Base-by-base conservation (phyloP, 2,113 vertebrate genomes). In the Nyctibius bracteatus region DNA sequence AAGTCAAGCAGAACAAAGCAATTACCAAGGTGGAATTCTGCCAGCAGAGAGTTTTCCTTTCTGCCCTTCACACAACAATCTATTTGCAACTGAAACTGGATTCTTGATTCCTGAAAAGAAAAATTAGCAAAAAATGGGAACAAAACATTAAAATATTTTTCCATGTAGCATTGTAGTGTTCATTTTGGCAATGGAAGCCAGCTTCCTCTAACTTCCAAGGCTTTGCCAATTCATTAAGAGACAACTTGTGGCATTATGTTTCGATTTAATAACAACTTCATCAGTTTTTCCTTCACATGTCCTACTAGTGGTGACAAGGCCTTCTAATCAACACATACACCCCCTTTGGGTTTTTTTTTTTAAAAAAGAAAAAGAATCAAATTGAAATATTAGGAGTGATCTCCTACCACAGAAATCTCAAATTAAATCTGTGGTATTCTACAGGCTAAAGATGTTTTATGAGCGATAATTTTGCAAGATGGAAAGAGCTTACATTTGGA, bases 1-100 rank as follows among this genome's bases (percentile, higher is more conserved):
- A 96, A 97, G 70, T 92, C 54, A 88, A 96, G 74, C 94, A 98
- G 94, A 97, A 87, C 88, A 97, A 97, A 96, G 90, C 88, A 97
- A 97, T 99, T 98, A 99, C 99, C 99, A 99, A 61, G 99, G 99
- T 87, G 99, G 99, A 97, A 99, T 99, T 98, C 99, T 98, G 97
- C 99, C 99, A 95, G 99, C 99, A 44, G 99, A 99, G 62, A 99
- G 99, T 91, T 99, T 99, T 94, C 99, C 99, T 97, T 99, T 99
- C 98, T 99, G 99, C 86, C 99, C 99, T 98, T 99, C 99, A 97
- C 96, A 99, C 96, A 99, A 98, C 47, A 99, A 98, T 98, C 99
- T 98, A 97, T 99, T 99, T 73, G 99, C 99, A 97, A 99, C 99
- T 78, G 99, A 98, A 65, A 99, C 99, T 33, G 99, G 99, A 96